phyloP scores from a whole-genome alignment of 2,888 invertebrate genomes.

The Papilio demoleus region DNA sequence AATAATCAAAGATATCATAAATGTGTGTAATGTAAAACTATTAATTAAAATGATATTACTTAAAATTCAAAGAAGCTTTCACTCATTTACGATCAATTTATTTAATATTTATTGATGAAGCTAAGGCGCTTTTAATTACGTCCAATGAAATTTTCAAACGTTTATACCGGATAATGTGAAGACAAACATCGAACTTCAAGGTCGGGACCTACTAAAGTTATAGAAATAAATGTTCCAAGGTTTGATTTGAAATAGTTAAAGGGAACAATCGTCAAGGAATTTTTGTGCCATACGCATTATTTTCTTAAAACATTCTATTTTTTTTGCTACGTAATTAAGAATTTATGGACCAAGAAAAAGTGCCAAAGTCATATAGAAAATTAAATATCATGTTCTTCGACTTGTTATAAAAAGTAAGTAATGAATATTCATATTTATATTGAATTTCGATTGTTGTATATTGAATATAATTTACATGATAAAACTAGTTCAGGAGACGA shows the following conservation, averaged over 20 bases:
- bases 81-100: conserved; percentile 54
- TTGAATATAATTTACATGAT: conserved; percentile 9
- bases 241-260: conserved; percentile 28
- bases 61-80: conserved; percentile 47
- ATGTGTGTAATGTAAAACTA: conserved; percentile 52
- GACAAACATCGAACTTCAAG: conserved; percentile 48
- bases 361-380: no score
- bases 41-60: conserved; percentile 47
- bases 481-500: conserved; percentile 17
- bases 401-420: neutral
- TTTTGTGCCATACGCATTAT: neutral
- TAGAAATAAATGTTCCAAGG: conserved; percentile 32
- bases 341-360: neutral
- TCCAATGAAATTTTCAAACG: conserved; percentile 56
- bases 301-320: neutral
- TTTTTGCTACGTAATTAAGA: neutral
- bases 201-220: conserved; percentile 46
- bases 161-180: conserved; percentile 51
- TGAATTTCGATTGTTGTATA: neutral
- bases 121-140: conserved; percentile 52
- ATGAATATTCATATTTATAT: neutral
- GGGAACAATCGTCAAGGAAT: conserved; percentile 11
- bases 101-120: conserved; percentile 54
- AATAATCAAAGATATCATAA: conserved; percentile 41
- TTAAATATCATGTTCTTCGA: no score